These are phyloP conservation scores for Andrena trimmerana DNA, from an alignment of 2,888 invertebrate species.

Conservation along the genomic window DNA sequence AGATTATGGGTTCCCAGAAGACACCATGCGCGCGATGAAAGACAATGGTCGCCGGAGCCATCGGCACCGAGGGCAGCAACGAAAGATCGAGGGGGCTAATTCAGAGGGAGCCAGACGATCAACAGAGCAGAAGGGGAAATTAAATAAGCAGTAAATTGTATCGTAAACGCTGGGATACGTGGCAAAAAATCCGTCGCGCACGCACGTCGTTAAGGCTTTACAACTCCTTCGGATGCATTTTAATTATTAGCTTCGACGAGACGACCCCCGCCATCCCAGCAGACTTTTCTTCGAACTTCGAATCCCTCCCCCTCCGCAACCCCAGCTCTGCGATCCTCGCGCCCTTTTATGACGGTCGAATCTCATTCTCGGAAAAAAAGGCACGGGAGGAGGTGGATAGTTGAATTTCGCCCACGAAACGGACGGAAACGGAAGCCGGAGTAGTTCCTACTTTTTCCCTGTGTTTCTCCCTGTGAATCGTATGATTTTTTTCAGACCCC, in stretches of 20 bases:
- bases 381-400: neutral
- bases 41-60: neutral
- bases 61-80: neutral
- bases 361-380: neutral
- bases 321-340: neutral
- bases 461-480: neutral
- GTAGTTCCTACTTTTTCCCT: neutral
- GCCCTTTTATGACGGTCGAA: neutral
- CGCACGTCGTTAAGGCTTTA: slow-evolving; percentile 75
- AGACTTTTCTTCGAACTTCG: neutral
- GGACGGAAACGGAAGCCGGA: slow-evolving; percentile 16
- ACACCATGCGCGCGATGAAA: neutral
- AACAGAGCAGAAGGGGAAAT: slow-evolving; percentile 71
- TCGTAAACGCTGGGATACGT: slow-evolving; percentile 70
- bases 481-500: slow-evolving; percentile 20
- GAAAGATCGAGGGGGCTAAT: neutral
- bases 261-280: slow-evolving; percentile 5
- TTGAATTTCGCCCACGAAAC: slow-evolving; percentile 41
- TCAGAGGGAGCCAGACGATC: slow-evolving; percentile 57
- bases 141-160: slow-evolving; percentile 79
- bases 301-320: neutral
- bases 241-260: slow-evolving; percentile 77
- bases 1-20: slow-evolving; percentile 18
- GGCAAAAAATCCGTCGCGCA: slow-evolving; percentile 73
- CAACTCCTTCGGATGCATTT: slow-evolving; percentile 80